Base-by-base conservation (phyloP, 2,888 invertebrate species). In the Hedychridium roseum region DNA sequence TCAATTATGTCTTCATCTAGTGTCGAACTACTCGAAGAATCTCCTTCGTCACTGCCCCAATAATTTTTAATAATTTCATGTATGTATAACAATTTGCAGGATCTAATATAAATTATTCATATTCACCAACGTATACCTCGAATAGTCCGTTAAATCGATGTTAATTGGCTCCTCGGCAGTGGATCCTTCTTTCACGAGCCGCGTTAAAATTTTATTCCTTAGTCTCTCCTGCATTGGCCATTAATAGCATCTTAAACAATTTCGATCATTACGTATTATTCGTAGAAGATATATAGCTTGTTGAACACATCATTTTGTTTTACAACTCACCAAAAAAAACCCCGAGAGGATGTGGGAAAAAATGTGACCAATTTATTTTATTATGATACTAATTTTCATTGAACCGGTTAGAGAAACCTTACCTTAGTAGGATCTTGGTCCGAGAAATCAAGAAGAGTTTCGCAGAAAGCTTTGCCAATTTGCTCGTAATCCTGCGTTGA, bases 371-470 rank as follows among this genome's bases (percentile, higher is more conserved):
- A 23, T 6, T 6, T 23, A 23, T 6, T 6, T 6, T 9, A 23
- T 6, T 23, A 23, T 23, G 23, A 6, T 6, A 6, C 9, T 23
- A 5, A 23, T 6, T 6, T 5, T 23, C 23, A 6, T 23, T 23
- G 23, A 5, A 9, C 9, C 5, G 9, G 23, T 23, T 23, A n/a
- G n/a, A n/a, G n/a, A 6, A 28, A 17, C 18, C n/a, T 11, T 82
- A 88, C 88, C 84, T 93, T 93, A 71, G 86, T 85, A 0, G 92
- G 91, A 77, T 89, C 89, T 61, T 91, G 89, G 73, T 93, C 94
- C 71, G 91, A 94, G 80, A 92, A 96, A 77, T 96, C 95, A 57
- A 95, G 81, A 18, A 96, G 81, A 0, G 96, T 95, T 81, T 95
- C 94, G 80, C 96, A 95, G 81, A 96, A 96, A 30, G 91, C 88